Base-by-base conservation (phyloP, 2,888 invertebrate genomes). In the Agrotis puta region DNA sequence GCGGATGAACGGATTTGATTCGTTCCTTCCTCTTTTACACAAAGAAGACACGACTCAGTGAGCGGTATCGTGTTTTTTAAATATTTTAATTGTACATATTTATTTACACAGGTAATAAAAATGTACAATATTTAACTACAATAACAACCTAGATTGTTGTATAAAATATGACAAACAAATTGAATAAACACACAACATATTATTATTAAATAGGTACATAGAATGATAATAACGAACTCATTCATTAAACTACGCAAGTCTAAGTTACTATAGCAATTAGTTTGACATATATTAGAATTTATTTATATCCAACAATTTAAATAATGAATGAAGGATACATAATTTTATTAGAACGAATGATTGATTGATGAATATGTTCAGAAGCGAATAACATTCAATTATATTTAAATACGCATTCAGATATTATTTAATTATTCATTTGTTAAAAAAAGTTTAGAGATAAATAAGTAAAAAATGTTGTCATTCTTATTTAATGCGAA, bases 261-360 rank as follows among this genome's bases (percentile, higher is more conserved):
- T 75, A 66, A 48, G 43, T 72, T 67, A 67, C 67, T 56, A 43
- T 18, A 43, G 48, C 68, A 75, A 72, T 72, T 56, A 75, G 54
- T n/a, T 13, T 54, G 14, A 75, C 47, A n/a, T 48, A 11, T 27
- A 24, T 43, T n/a, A 27, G 5, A 13, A 66, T 43, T 43, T 65
- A 65, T 65, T 70, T 33, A 18, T 16, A 54, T 0, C 0, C 0
- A n/a, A 47, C 22, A 5, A 67, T 68, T 76, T 24, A 67, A n/a
- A 72, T 68, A 67, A 56, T 56, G 3, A 45, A 72, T 74, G n/a
- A 67, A 67, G 20, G 48, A 33, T 56, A 18, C 16, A 67, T 48
- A 65, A 22, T 75, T 13, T 45, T 43, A 67, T 43, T n/a, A 64
- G 24, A 70, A 70, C 47, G 13, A 67, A 56, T 67, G 48, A 75